Evolutionary conservation across 53 echinoderm and acorn worm species (phyloP).

Genomic region (Hippasteria phrygiana): DNA sequence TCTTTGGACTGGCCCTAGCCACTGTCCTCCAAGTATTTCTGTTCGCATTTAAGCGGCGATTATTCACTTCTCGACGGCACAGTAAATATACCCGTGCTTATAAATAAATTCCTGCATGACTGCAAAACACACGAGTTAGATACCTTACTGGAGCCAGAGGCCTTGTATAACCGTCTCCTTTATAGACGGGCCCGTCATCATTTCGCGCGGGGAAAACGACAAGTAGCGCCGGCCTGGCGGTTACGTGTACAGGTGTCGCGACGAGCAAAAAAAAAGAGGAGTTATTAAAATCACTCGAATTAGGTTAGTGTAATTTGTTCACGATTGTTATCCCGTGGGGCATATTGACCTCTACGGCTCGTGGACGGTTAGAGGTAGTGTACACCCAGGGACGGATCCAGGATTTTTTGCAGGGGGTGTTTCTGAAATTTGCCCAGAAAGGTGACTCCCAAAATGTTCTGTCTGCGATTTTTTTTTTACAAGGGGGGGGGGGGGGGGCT

Average conservation of each 20-base stretch:
- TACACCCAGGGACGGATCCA: no score
- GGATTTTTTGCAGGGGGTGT: no score
- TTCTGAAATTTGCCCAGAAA: no score
- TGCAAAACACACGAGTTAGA: not conserved
- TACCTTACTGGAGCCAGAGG: not conserved
- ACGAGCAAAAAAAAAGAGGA: not conserved
- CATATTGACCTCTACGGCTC: not conserved
- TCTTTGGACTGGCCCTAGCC: constrained; percentile 30
- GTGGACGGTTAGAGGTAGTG: not conserved
- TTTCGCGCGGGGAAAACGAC: constrained; percentile 3
- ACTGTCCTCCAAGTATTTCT: not conserved
- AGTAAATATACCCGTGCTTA: constrained; percentile 22
- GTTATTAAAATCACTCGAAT: constrained; percentile 6
- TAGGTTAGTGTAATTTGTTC: not conserved
- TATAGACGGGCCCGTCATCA: constrained; percentile 25
- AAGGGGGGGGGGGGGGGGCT: no score
- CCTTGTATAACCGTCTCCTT: not conserved
- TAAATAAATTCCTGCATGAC: not conserved
- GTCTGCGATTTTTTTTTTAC: no score
- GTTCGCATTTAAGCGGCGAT: not conserved
- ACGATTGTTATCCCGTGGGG: not conserved
- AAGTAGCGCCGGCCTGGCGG: constrained; percentile 49
- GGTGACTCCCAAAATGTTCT: no score
- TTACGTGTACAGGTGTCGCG: constrained; percentile 40
- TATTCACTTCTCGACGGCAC: constrained; percentile 37